phyloP scores from a whole-genome alignment of 2,888 invertebrate species.

The Physocephala rufipes region DNA sequence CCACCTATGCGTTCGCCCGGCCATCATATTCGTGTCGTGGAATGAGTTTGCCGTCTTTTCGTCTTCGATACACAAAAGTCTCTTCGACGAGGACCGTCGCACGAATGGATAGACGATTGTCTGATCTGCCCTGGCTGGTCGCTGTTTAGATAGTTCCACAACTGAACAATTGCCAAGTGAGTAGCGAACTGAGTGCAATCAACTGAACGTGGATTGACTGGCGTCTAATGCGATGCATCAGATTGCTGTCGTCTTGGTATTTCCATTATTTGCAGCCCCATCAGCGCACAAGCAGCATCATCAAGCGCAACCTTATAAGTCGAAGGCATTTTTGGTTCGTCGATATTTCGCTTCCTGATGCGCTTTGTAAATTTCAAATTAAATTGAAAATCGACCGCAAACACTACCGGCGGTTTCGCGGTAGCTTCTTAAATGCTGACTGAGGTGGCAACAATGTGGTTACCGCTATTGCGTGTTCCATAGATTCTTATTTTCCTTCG shows the following conservation, averaged over 20 bases:
- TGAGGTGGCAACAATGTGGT: slow-evolving; percentile 2
- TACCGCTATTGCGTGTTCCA: background rate
- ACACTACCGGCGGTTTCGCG: background rate
- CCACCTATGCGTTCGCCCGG: background rate
- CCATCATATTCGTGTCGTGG: slow-evolving; percentile 1
- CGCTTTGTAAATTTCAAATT: slow-evolving; percentile 5
- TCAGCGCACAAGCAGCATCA: background rate
- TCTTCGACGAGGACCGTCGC: too few species aligned
- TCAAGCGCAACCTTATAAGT: slow-evolving; percentile 22
- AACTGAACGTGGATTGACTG: slow-evolving; percentile 37
- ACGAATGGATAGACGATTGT: too few species aligned
- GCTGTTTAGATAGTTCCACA: too few species aligned
- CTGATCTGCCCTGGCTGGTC: slow-evolving; percentile 11
- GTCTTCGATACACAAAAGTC: slow-evolving; percentile 8
- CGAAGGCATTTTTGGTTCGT: slow-evolving; percentile 14
- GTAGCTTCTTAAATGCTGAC: background rate
- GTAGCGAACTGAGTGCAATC: slow-evolving; percentile 22
- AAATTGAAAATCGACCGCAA: slow-evolving; percentile 23
- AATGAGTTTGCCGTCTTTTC: background rate
- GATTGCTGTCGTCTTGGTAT: background rate
- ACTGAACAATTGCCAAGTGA: too few species aligned
- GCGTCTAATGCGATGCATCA: slow-evolving; percentile 26
- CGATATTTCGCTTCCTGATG: background rate
- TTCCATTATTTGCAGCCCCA: background rate
- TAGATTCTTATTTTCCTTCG: too few species aligned